Percentiles rank a stretch among this genome's conserved stretches.
Conservation (phyloP, 2,888 invertebrate species). For the Gisinianus flammeolus region DNA sequence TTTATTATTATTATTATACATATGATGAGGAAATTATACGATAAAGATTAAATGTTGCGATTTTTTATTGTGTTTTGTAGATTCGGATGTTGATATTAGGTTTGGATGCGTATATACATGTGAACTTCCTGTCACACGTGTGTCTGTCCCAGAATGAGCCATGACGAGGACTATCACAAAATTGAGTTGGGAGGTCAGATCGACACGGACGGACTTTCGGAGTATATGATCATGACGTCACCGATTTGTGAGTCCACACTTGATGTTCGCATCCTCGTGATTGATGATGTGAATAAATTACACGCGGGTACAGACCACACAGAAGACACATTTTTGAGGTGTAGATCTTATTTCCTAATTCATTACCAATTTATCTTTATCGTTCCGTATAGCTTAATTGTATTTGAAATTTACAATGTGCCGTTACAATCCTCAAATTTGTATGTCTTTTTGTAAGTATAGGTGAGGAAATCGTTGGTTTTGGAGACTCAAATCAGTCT, state of each 20-base stretch:
- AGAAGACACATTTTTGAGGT: not conserved
- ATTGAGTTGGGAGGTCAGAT: not conserved
- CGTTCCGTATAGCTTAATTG: too few species aligned
- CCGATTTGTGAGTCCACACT: not conserved
- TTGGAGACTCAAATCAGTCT: not conserved
- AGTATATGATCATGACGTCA: not conserved
- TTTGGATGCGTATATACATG: not conserved
- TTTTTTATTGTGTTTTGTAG: too few species aligned
- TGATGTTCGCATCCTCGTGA: not conserved
- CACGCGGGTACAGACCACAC: not conserved
- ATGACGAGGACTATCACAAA: constrained; percentile 61
- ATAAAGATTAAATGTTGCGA: too few species aligned
- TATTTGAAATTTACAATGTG: too few species aligned
- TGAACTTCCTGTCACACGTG: not conserved
- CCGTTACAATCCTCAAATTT: too few species aligned
- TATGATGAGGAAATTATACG: too few species aligned
- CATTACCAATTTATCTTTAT: too few species aligned
- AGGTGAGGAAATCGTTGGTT: not conserved
- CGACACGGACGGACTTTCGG: not conserved
- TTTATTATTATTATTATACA: not conserved
- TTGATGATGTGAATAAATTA: not conserved
- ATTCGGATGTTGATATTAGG: not conserved
- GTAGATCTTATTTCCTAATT: too few species aligned
- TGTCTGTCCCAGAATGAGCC: not conserved
- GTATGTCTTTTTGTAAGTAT: constrained; percentile 86